Evolutionary conservation across 53 echinoderm and acorn worm genomes (phyloP), one percentile per base, ranked within the genome.

Genomic region (Echinometra lucunter): DNA sequence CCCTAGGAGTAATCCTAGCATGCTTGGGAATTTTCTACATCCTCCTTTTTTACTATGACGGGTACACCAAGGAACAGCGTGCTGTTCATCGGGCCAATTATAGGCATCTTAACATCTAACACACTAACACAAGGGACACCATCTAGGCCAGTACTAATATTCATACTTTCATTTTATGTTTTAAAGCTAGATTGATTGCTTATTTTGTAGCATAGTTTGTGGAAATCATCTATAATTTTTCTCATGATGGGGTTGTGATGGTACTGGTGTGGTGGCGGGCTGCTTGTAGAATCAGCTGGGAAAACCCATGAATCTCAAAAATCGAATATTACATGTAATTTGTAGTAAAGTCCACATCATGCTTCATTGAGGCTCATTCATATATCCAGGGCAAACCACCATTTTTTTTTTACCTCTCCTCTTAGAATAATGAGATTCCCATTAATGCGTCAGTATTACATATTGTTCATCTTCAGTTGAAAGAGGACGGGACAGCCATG

Each of bases 101-200:
- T 72, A 92, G 72, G 35, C 92, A 92, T 12, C 92, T 92, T 72
- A 92, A 92, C 92, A 92, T 92, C 92, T 92, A 92, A 92, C 44
- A 27, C 44, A 92, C 92, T 58, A 90, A 56, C 58, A 35, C 74
- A 45, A n/a, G 27, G 92, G 72, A 92, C 72, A 13, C 3, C 66
- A 53, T 27, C 44, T 67, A 92, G 92, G 92, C 92, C 92, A 92
- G 92, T 92, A 92, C 92, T 67, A 70, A 69, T 12, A 56, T 90
- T 58, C 17, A 8, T 58, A 66, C 66, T 90, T 40, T 5, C 19
- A 23, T 40, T 67, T 42, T 21, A 75, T 40, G 40, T 17, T 75
- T 75, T 42, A 8, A 75, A 18, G 75, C 75, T 37, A 38, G 17
- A 18, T 58, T 58, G 58, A 58, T 15, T 13, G 2, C 58, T 56